Percentiles rank a stretch among this genome's conserved stretches.
Evolutionary conservation across 2,797 vertebrate genomes (phyloP).

Genomic region (Dendrocincla fuliginosa): DNA sequence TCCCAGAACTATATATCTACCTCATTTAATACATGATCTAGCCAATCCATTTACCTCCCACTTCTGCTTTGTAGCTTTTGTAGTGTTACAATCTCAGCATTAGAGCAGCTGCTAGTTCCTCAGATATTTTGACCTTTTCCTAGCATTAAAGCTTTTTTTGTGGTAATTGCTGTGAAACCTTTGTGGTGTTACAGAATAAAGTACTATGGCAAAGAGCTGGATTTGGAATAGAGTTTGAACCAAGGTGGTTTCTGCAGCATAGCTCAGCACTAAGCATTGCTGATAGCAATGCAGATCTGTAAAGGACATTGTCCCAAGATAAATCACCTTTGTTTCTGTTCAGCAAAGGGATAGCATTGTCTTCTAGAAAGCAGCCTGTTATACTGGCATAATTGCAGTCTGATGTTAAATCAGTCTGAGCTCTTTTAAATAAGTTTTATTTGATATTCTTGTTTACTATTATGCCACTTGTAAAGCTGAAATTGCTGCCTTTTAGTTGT

Average conservation of each 20-base stretch:
- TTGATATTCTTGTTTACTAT: neutral
- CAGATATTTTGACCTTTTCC: neutral
- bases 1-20: neutral
- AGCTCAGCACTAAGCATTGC: neutral
- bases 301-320: neutral
- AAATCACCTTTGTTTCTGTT: neutral
- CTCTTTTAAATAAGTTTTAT: neutral
- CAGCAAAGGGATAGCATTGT: neutral
- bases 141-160: neutral
- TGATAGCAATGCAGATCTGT: neutral
- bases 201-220: neutral
- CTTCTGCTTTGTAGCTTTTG: neutral
- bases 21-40: neutral
- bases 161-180: neutral
- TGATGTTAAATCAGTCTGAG: neutral
- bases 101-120: neutral
- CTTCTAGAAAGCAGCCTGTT: slow-evolving; percentile 3
- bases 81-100: neutral
- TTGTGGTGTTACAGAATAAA: neutral
- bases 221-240: neutral
- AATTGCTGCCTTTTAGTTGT: slow-evolving; percentile 16
- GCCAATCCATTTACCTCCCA: neutral
- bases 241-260: neutral
- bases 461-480: slow-evolving; percentile 9
- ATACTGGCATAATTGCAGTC: neutral